These are phyloP conservation scores for Tokudaia muenninki DNA, from an alignment of 2,797 vertebrate genomes.

Conservation along the genomic window DNA sequence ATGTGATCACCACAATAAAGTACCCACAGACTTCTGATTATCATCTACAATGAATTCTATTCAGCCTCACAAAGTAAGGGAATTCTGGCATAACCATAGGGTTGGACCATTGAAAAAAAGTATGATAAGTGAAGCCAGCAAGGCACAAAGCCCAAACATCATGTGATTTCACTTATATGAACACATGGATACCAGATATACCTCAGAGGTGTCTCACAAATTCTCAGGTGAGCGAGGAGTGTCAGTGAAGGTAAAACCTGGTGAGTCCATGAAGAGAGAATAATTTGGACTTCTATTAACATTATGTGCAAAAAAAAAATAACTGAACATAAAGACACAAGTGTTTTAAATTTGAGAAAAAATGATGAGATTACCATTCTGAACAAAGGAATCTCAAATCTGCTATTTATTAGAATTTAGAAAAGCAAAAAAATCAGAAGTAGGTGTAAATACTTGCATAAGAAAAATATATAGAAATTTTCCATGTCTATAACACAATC, in stretches of 20 bases:
- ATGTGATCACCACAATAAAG: not conserved
- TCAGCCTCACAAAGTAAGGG: not conserved
- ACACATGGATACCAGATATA: not conserved
- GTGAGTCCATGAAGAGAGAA: not conserved
- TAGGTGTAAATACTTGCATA: not conserved
- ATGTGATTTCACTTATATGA: not conserved
- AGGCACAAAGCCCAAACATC: not conserved
- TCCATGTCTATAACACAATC: not conserved
- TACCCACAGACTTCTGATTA: not conserved
- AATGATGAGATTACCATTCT: not conserved
- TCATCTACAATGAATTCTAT: not conserved
- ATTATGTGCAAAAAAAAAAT: not conserved
- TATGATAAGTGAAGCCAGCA: conserved; percentile 10
- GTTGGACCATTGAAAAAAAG: not conserved
- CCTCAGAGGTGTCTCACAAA: not conserved
- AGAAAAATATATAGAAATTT: not conserved
- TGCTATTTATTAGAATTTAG: not conserved
- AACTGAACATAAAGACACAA: not conserved
- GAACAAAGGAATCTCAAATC: not conserved
- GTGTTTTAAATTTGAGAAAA: not conserved
- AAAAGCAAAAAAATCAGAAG: not conserved
- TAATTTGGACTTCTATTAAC: not conserved
- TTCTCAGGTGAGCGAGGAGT: not conserved
- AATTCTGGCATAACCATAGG: not conserved
- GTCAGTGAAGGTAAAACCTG: not conserved